Base-by-base conservation (phyloP, 2,113 vertebrate genomes). In the Tauraco erythrolophus region DNA sequence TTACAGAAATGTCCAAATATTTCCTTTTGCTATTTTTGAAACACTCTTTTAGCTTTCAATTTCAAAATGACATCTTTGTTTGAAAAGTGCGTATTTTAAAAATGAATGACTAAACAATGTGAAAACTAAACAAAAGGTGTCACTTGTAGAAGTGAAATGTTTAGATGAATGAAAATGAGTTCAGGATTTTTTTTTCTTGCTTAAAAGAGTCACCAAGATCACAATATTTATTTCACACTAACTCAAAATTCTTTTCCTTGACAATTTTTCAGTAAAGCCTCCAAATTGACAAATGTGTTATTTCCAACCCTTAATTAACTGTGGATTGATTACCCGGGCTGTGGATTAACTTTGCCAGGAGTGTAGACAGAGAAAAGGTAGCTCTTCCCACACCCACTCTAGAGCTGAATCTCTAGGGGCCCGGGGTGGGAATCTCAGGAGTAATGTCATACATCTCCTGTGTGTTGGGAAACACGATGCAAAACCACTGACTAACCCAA, bases 121-220 rank as follows among this genome's bases (percentile, higher is more conserved):
- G 81, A 93, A 94, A 93, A 79, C 45, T 65, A 93, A 94, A 71
- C 41, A 88, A 61, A 94, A 94, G 39, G 31, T 85, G 61, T 60
- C 65, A 90, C 53, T 84, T 5, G 7, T 72, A 72, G 45, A 89
- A 92, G 6, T 61, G 76, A 95, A 96, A 83, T 83, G 70, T 95
- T 94, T 88, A 79, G 57, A 76, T 61, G 30, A 85, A 39, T 65
- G 37, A 85, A 87, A 89, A 82, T 16, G 6, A 82, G 43, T 37
- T 71, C 35, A 60, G 43, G 28, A 53, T 19, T 39, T 37, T 68
- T 68, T 45, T 84, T 81, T 80, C 61, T 76, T 53, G 6, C 45
- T 87, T 64, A 45, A 62, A 91, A 87, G 31, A 68, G 68, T 76
- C 31, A 78, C 19, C 35, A 75, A 35, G 39, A 84, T 84, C 33